Evolutionary conservation across 92 coral and sea anemone species (phyloP).

Genomic region (Actinernus sp.): DNA sequence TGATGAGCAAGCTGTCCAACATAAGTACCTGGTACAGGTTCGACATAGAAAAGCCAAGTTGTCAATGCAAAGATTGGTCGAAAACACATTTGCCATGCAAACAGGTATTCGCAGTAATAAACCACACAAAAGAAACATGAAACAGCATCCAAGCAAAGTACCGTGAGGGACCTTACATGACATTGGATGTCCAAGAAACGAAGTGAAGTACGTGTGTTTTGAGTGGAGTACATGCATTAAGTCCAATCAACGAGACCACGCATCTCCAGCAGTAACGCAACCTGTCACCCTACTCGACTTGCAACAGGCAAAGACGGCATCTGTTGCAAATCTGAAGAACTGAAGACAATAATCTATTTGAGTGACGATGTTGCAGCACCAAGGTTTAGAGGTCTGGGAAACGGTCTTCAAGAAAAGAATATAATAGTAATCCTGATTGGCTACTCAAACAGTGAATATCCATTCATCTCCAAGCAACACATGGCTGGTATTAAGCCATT

Average conservation of each 20-base stretch:
- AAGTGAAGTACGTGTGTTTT: too few species aligned
- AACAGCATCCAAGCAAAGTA: neutral
- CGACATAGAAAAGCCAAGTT: conserved; percentile 6
- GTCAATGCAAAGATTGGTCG: conserved; percentile 5
- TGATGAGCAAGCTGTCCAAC: neutral
- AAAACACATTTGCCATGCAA: conserved; percentile 16
- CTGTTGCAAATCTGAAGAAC: conserved; percentile 16
- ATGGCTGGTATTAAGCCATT: too few species aligned
- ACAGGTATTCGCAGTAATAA: conserved; percentile 10
- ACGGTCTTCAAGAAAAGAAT: too few species aligned
- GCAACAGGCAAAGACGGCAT: conserved; percentile 3
- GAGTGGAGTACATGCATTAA: too few species aligned
- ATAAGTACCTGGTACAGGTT: neutral
- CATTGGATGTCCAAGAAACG: neutral
- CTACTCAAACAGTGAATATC: too few species aligned
- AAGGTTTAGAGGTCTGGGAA: too few species aligned
- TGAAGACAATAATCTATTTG: conserved; percentile 16
- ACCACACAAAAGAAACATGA: neutral
- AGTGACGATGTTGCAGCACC: conserved; percentile 34
- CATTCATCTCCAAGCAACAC: too few species aligned
- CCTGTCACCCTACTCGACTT: conserved; percentile 1
- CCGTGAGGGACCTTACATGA: conserved; percentile 7
- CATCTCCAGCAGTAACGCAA: conserved; percentile 8
- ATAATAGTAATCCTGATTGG: too few species aligned
- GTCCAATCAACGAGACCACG: neutral